phyloP scores from a whole-genome alignment of 2,113 vertebrate genomes.

The Motacilla alba region DNA sequence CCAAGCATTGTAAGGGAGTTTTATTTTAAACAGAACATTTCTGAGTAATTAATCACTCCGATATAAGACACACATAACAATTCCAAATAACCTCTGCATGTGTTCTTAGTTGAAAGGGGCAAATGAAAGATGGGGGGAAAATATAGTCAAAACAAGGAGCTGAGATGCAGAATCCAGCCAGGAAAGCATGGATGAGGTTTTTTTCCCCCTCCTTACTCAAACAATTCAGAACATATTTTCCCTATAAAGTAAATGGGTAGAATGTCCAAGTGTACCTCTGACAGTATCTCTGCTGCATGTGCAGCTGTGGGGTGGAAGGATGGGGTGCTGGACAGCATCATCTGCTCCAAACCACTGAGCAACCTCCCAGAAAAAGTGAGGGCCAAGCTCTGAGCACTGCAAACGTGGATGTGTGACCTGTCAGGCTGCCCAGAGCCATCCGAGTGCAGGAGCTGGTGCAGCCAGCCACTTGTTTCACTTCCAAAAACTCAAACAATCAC shows the following conservation, averaged over 20 bases:
- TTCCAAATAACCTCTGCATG: neutral
- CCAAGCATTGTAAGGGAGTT: neutral
- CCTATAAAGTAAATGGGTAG: neutral
- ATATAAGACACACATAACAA: neutral
- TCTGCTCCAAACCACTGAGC: neutral
- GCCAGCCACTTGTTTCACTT: neutral
- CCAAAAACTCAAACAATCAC: neutral
- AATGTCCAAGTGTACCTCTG: neutral
- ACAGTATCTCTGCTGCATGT: neutral
- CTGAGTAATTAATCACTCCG: slow-evolving; percentile 2
- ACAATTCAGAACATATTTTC: slow-evolving; percentile 10
- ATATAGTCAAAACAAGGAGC: slow-evolving; percentile 4
- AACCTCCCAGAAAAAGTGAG: neutral
- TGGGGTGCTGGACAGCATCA: neutral
- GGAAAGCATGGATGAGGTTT: neutral
- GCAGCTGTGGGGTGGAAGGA: neutral
- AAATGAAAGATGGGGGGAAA: neutral
- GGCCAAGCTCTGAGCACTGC: neutral
- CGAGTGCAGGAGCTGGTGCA: neutral
- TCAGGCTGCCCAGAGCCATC: neutral
- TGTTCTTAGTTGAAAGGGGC: neutral
- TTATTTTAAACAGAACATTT: slow-evolving; percentile 50
- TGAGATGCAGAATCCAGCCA: neutral
- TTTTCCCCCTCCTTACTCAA: neutral
- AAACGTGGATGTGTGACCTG: neutral